Percentiles rank a stretch among this genome's conserved stretches.
phyloP scores from a whole-genome alignment of 2,797 vertebrate genomes.

The Tragelaphus oryx region DNA sequence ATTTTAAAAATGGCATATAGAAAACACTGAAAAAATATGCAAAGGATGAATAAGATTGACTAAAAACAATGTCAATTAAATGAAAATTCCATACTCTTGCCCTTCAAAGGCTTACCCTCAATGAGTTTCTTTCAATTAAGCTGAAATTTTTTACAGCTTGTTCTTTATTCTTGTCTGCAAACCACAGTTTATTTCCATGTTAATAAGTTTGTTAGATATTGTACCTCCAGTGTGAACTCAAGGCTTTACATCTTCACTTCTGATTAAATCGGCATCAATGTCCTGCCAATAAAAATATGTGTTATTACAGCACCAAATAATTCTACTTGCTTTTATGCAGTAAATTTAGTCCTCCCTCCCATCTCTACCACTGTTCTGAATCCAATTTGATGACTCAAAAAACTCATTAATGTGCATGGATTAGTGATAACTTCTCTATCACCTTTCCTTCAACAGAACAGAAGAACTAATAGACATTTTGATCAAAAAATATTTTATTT shows the following conservation, averaged over 20 bases:
- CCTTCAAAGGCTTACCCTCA: background rate
- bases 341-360: background rate
- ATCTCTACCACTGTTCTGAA: background rate
- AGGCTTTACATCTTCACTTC: background rate
- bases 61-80: background rate
- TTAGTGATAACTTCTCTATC: background rate
- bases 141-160: background rate
- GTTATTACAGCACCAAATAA: background rate
- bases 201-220: background rate
- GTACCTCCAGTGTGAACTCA: background rate
- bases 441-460: background rate
- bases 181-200: background rate
- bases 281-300: background rate
- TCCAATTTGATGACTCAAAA: background rate
- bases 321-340: background rate
- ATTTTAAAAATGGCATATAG: background rate
- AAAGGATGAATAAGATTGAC: background rate
- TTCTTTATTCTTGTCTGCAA: background rate
- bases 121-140: background rate
- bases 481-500: background rate
- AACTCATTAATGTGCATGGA: background rate
- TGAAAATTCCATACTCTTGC: background rate
- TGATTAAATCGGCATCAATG: background rate
- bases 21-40: background rate
- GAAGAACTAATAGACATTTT: background rate